Percentiles rank a stretch among this genome's conserved stretches.
Evolutionary conservation across 2,888 invertebrate genomes (phyloP).

Genomic region (Lepetodrilus schrolli): DNA sequence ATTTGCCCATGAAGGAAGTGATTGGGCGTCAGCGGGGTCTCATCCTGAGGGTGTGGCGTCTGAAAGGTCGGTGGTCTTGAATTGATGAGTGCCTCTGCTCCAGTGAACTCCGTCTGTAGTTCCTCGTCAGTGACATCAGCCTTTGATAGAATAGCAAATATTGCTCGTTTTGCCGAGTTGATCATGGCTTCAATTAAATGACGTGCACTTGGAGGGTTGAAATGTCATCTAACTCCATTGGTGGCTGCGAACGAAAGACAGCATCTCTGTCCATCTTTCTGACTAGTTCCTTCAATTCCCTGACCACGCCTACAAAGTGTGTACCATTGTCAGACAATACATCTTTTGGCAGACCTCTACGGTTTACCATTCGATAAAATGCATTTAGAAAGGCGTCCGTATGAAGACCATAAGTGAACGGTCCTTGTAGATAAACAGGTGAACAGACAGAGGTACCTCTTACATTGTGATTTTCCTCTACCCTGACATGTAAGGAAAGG

Average conservation of each 20-base stretch:
- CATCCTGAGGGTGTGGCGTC: slow-evolving; percentile 33
- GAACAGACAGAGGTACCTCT: slow-evolving; percentile 42
- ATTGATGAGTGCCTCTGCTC: slow-evolving; percentile 45
- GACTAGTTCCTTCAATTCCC: slow-evolving; percentile 30
- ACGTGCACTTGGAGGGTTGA: slow-evolving; percentile 46
- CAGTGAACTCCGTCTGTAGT: slow-evolving; percentile 40
- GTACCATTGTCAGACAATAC: slow-evolving; percentile 32
- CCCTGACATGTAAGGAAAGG: slow-evolving; percentile 36
- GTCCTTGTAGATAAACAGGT: slow-evolving; percentile 35
- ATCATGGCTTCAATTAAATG: slow-evolving; percentile 47
- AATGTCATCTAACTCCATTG: slow-evolving; percentile 35
- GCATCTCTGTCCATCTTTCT: slow-evolving; percentile 30
- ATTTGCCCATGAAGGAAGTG: slow-evolving; percentile 47
- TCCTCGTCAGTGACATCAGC: slow-evolving; percentile 47
- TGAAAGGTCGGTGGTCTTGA: slow-evolving; percentile 44
- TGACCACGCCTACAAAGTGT: slow-evolving; percentile 25
- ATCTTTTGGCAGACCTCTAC: slow-evolving; percentile 23
- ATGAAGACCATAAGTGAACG: slow-evolving; percentile 27
- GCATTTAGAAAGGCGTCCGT: slow-evolving; percentile 30
- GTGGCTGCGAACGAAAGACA: slow-evolving; percentile 29
- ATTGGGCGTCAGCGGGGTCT: slow-evolving; percentile 39
- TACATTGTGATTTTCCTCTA: slow-evolving; percentile 29
- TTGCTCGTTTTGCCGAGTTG: slow-evolving; percentile 44
- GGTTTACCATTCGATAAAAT: slow-evolving; percentile 21
- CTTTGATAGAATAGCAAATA: slow-evolving; percentile 37